A percentile compares a stretch with the other conserved stretches of the same genome.
Conservation (phyloP, 2,888 invertebrate species). For the Agrilus cyanescens region DNA sequence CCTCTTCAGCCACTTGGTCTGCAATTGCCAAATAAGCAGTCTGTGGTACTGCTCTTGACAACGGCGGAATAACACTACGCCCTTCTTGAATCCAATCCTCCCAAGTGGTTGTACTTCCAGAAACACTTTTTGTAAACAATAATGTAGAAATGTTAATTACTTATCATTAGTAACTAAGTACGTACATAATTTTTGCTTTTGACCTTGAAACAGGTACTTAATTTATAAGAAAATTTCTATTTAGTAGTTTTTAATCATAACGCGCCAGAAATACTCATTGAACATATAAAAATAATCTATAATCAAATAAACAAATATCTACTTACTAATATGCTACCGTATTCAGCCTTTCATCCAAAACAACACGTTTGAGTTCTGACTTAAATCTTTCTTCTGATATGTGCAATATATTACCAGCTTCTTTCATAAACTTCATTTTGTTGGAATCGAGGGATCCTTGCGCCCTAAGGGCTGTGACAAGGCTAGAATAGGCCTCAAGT, state of each 20-base stretch:
- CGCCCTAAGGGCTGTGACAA: conserved; percentile 83
- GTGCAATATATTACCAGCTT: conserved; percentile 69
- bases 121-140: conserved; percentile 37
- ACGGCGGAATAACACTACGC: conserved; percentile 65
- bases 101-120: conserved; percentile 54
- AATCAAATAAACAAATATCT: neutral
- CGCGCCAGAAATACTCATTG: no score
- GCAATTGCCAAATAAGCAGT: conserved; percentile 76
- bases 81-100: conserved; percentile 80
- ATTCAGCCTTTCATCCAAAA: conserved; percentile 80
- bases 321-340: conserved; percentile 84
- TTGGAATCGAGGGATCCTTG: conserved; percentile 79
- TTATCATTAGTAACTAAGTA: no score
- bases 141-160: neutral
- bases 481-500: conserved; percentile 82
- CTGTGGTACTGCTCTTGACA: conserved; percentile 75
- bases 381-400: conserved; percentile 85
- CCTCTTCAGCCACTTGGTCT: conserved; percentile 60
- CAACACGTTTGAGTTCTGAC: conserved; percentile 82
- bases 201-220: no score
- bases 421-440: conserved; percentile 73
- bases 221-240: no score
- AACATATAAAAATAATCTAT: no score
- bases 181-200: no score
- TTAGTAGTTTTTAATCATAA: no score